Evolutionary conservation across 2,113 vertebrate genomes (phyloP), one percentile per base, ranked within the genome.

Genomic region (Ailurus styani): DNA sequence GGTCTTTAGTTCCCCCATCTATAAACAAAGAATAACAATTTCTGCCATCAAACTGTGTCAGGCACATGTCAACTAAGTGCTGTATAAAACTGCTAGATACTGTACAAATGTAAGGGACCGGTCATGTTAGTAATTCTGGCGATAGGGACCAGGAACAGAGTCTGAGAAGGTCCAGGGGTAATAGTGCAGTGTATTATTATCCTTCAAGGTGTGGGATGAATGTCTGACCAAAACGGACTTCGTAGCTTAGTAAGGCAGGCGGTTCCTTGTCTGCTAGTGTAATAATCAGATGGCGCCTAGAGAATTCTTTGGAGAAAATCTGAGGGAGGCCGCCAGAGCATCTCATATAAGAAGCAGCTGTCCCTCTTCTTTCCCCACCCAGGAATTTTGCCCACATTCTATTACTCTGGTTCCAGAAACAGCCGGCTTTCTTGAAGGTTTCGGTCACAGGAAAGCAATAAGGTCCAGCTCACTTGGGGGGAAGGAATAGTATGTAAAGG

Each of bases 371-470:
- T 18, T 72, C 17, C 40, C 82, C 57, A 70, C 18, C 27, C 60
- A 91, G 62, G 83, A 73, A 86, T 96, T 95, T 90, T 91, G 78
- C 77, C 83, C 82, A 50, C 25, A 81, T 85, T 95, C 78, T 93
- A 73, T 97, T 96, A 93, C 62, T 91, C 91, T 95, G 40, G 11
- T 91, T 97, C 17, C 77, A 88, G 70, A 94, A 92, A 75, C 54
- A 94, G 62, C 82, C 84, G 70, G 47, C 21, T 87, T 95, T 73
- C 90, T 91, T 87, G n/a, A 97, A 57, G 29, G 55, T 91, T 93
- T 64, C 42, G 93, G 21, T 79, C 68, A 87, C 4, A 83, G 81
- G 42, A 78, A 91, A 93, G 13, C 50, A 91, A 14, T 64, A 83
- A 93, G 13, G 23, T 90, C 31, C 18, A 91, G 42, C 40, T 95